Evolutionary conservation across 2,888 invertebrate species (phyloP), one percentile per base, ranked within the genome.

Genomic region (Fissipunctia ypsillon): DNA sequence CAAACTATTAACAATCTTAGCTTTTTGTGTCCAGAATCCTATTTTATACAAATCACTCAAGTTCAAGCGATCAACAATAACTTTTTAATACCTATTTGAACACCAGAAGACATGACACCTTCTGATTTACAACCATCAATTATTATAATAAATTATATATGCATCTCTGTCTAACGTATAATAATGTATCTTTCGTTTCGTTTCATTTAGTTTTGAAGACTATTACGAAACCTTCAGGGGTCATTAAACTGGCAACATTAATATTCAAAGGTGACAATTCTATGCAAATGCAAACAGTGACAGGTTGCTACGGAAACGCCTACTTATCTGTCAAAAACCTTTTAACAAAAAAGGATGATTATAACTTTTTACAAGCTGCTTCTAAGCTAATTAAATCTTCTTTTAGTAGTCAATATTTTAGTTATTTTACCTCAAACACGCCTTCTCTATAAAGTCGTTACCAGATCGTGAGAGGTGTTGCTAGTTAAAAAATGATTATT

Each of bases 81-180:
- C 65, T 79, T 89, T 88, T 86, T 87, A 84, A 84, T 89, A 91
- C n/a, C n/a, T n/a, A n/a, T 90, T 89, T 89, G 89, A 88, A 87
- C 84, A 93, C 93, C 93, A 93, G 93, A 94, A 94, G 93, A 93
- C 91, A 91, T 92, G 93, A 93, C 94, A 31, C 35, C 35, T 73
- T 43, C 10, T 88, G 90, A 94, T 94, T 94, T 93, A 93, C 89
- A 92, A 89, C 93, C 93, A 91, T 93, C 89, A 92, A 93, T 94
- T 94, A 93, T 91, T 85, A 80, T 94, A 93, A 93, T 92, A 91
- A 93, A 88, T 83, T 90, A 86, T 31, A 74, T 83, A 74, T 82
- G 86, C 78, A 72, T 91, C 90, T 88, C 88, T 74, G 78, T 90
- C 87, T 84, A 65, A 74, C 69, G 43, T 79, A 61, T 70, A 28